Percentiles rank a stretch among this genome's conserved stretches.
Conservation (phyloP, 1,140 invertebrate species). For the Trichonephila clavipes region DNA sequence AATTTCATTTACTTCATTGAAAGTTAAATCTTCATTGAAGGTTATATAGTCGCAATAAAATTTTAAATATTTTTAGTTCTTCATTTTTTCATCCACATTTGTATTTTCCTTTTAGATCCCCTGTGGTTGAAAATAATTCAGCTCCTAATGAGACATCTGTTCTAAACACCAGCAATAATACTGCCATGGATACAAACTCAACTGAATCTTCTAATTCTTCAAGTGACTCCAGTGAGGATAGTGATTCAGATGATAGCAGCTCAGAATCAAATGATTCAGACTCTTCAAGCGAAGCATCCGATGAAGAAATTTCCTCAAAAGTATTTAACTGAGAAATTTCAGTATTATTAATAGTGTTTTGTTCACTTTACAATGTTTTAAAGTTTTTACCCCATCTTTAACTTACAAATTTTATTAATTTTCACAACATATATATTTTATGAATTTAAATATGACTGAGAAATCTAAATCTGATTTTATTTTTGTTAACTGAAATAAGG, state of each 20-base stretch:
- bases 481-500: no score
- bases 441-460: no score
- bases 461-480: no score
- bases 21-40: neutral
- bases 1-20: neutral
- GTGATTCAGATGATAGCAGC: slow-evolving; percentile 77
- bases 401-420: no score
- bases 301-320: slow-evolving; percentile 60
- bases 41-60: no score
- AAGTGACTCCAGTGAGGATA: slow-evolving; percentile 75
- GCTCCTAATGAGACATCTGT: neutral
- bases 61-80: neutral
- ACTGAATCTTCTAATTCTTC: slow-evolving; percentile 68
- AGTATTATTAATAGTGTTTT: no score
- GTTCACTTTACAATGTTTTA: no score
- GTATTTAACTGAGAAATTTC: neutral
- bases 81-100: neutral
- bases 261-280: slow-evolving; percentile 76
- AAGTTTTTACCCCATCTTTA: no score
- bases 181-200: slow-evolving; percentile 64
- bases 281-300: slow-evolving; percentile 70
- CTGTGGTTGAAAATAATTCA: neutral
- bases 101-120: slow-evolving; percentile 12
- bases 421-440: no score
- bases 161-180: neutral